phyloP scores from a whole-genome alignment of 2,113 vertebrate genomes.

The Propithecus coquereli region DNA sequence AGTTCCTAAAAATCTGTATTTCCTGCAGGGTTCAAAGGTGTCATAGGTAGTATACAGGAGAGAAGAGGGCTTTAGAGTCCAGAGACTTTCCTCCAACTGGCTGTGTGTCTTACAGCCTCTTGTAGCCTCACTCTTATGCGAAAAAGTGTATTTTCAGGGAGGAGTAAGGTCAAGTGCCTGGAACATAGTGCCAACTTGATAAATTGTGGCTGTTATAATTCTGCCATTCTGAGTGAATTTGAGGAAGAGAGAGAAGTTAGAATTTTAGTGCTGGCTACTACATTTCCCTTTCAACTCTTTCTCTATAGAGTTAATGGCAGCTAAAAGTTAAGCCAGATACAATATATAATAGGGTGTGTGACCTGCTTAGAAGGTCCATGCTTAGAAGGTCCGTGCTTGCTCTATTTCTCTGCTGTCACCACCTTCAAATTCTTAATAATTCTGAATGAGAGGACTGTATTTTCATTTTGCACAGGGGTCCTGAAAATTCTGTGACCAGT shows the following conservation, averaged over 20 bases:
- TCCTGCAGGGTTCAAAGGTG: background rate
- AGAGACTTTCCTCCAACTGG: background rate
- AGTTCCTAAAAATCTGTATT: background rate
- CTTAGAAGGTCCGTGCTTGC: background rate
- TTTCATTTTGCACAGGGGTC: background rate
- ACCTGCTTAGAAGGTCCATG: background rate
- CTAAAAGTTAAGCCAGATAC: background rate
- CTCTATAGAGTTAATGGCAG: background rate
- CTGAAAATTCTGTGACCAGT: background rate
- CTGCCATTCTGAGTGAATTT: background rate
- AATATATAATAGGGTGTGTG: fast-evolving
- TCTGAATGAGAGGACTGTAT: background rate
- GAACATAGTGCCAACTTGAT: background rate
- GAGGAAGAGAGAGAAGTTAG: background rate
- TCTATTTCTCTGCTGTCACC: background rate
- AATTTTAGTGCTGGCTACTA: background rate
- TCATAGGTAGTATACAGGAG: background rate
- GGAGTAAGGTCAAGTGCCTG: too few species aligned
- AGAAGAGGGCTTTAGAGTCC: background rate
- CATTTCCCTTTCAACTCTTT: background rate
- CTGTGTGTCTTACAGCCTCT: background rate
- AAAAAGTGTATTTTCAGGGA: background rate
- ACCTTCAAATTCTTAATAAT: background rate
- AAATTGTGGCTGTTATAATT: background rate
- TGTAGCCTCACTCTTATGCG: background rate